Evolutionary conservation across 2,888 invertebrate species (phyloP), one percentile per base, ranked within the genome.

Genomic region (Cataglyphis livida): DNA sequence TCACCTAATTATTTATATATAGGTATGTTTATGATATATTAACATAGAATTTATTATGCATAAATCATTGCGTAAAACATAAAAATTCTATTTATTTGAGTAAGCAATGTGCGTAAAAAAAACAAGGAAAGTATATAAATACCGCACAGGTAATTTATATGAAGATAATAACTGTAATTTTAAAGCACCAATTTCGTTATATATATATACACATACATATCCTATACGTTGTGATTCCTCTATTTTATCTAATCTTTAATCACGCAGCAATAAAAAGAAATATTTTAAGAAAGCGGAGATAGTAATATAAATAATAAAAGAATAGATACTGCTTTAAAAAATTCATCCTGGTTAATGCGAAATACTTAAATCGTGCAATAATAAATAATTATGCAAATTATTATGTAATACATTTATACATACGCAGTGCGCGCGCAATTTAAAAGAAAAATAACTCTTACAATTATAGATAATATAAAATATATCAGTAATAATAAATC

Each of bases 161-260:
- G 21, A n/a, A 15, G 25, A 35, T 44, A 59, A 75, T 66, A 41
- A 59, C 25, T 57, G 18, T 38, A 70, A 73, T 62, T 81, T 64
- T 54, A 81, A 51, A 15, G 59, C 70, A 79, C 59, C 41, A 81
- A 62, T 81, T 81, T 51, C 28, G 61, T 73, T 51, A 61, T 4
- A 44, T 51, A 61, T 1, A 44, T 15, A 44, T n/a, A 44, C 44
- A 44, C 25, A 66, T 73, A 84, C 81, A 84, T 81, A 84, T 84
- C 81, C 35, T 38, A 35, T 44, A 48, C 7, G 25, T 83, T 73
- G 66, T 81, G 68, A 81, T 81, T n/a, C 21, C 54, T 51, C 41
- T 15, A 79, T 38, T 83, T 54, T 65, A 83, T 66, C 51, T 74
- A 44, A 44, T 44, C 44, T 44, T 48, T 75, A 68, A 51, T 68